A percentile compares a stretch with the other conserved stretches of the same genome.
phyloP scores from a whole-genome alignment of 1,140 invertebrate genomes.

The Meloidogyne hapla region DNA sequence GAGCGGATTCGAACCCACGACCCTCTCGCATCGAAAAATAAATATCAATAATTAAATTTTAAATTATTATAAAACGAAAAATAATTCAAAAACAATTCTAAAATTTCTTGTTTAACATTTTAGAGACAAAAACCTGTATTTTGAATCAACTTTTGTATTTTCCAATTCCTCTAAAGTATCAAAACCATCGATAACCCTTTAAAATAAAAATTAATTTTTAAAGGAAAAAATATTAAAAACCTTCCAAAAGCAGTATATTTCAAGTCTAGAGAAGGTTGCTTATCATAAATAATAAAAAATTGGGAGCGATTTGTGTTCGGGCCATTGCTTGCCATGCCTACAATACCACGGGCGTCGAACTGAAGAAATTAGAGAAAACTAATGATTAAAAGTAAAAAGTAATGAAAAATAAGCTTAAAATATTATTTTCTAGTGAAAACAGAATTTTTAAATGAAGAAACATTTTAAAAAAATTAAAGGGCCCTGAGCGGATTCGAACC shows the following conservation, averaged over 20 bases:
- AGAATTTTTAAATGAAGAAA: too few species aligned
- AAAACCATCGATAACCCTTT: constrained; percentile 92
- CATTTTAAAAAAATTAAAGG: not conserved
- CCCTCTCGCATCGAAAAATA: not conserved
- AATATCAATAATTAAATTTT: constrained; percentile 33
- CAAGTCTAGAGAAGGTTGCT: constrained; percentile 90
- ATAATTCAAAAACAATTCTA: not conserved
- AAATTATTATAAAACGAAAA: not conserved
- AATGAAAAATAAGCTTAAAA: not conserved
- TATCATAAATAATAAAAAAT: constrained; percentile 90
- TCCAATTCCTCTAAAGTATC: constrained; percentile 92
- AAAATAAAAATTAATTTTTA: constrained; percentile 64
- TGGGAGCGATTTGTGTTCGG: constrained; percentile 98
- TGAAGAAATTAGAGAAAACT: constrained; percentile 65
- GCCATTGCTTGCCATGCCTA: constrained; percentile 98
- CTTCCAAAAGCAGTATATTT: constrained; percentile 96
- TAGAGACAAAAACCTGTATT: constrained; percentile 43
- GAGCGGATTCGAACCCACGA: not conserved
- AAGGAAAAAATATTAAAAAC: constrained; percentile 67
- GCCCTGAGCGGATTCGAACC: not conserved
- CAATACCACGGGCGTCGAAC: constrained; percentile 81
- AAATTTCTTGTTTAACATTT: not conserved
- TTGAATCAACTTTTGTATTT: constrained; percentile 77
- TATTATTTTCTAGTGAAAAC: too few species aligned
- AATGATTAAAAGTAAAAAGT: too few species aligned